A percentile compares a stretch with the other conserved stretches of the same genome.
These are phyloP conservation scores for Conops quadrifasciatus DNA, from an alignment of 2,888 invertebrate genomes.

Conservation along the genomic window DNA sequence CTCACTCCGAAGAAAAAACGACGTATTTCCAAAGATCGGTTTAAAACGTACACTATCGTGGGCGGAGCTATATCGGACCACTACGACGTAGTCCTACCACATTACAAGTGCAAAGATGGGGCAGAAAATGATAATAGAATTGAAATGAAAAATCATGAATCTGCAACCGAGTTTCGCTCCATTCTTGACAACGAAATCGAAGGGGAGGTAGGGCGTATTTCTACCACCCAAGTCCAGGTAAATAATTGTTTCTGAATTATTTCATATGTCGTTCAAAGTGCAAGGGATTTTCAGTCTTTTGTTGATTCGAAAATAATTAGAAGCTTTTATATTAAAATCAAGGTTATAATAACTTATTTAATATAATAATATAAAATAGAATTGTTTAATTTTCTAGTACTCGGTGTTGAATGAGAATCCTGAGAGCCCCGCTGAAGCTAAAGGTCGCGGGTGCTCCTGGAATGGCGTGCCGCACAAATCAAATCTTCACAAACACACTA, in stretches of 20 bases:
- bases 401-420: too few species aligned
- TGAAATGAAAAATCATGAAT: slow-evolving; percentile 59
- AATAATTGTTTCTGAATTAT: not conserved
- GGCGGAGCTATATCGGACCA: slow-evolving; percentile 67
- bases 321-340: too few species aligned
- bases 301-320: too few species aligned
- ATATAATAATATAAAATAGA: too few species aligned
- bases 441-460: too few species aligned
- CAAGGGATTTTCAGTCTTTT: too few species aligned
- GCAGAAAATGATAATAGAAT: slow-evolving; percentile 59
- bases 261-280: too few species aligned
- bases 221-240: not conserved
- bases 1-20: slow-evolving; percentile 82
- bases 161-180: slow-evolving; percentile 68
- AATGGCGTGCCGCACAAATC: too few species aligned
- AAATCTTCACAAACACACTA: too few species aligned
- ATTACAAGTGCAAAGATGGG: not conserved
- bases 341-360: too few species aligned
- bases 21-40: slow-evolving; percentile 78
- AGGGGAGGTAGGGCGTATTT: not conserved
- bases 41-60: slow-evolving; percentile 83
- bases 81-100: slow-evolving; percentile 50
- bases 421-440: too few species aligned
- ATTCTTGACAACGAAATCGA: not conserved
- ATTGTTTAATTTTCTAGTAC: too few species aligned